Base-by-base conservation (phyloP, 2,888 invertebrate species). In the Sipha maydis region DNA sequence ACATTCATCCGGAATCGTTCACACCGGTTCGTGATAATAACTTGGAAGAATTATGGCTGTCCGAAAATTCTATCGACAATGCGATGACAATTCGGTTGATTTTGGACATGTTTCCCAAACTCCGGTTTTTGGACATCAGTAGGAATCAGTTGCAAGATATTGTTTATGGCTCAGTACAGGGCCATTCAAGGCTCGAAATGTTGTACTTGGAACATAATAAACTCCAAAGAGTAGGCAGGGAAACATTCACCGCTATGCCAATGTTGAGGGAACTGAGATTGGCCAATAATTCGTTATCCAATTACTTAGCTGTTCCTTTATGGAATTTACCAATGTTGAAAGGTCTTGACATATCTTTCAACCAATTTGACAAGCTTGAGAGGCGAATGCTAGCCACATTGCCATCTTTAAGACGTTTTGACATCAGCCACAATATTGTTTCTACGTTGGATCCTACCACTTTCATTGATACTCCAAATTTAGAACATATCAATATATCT, bases 281-380 rank as follows among this genome's bases (percentile, higher is more conserved):
- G 89, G 94, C 95, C 90, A 97, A 97, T 91, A 98, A 98, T 91
- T 96, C 96, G 3, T 92, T 98, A 54, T 94, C 94, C 1, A 95
- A 96, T 91, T 93, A 95, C 83, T 92, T 95, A 78, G 95, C 95
- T 90, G 94, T 95, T 82, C 96, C 97, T 0, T 95, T 96, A 91
- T 97, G 97, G 96, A 96, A 97, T 92, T 92, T 97, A 77, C 97
- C 97, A 0, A 95, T 95, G 14, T 92, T 97, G 7, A 97, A 97
- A 92, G 97, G 97, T 0, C 92, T 97, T 89, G 97, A 97, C 92
- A 92, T 97, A 69, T 95, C 96, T 0, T 93, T 93, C 89, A 97
- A 97, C 91, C 94, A 94, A 90, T 95, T 96, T 90, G 93, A 94
- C 89, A 93, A 94, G 34, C 91, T 97, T 31, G 95, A 96, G 91